phyloP scores from a whole-genome alignment of 2,888 invertebrate species.

The Platerodrilus igneus region DNA sequence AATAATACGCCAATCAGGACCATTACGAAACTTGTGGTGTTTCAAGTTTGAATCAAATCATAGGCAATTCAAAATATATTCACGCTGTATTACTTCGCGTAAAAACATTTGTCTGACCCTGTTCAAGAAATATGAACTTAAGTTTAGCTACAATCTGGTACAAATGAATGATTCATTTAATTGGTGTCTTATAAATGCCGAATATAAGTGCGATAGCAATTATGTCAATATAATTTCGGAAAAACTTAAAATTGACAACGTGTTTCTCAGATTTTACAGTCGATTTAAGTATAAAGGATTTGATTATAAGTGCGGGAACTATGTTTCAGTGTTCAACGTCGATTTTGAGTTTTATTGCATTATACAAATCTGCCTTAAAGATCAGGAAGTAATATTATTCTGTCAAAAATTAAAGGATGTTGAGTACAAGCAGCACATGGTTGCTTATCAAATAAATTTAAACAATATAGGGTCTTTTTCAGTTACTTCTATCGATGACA shows the following conservation, averaged over 20 bases:
- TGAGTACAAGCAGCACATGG: slow-evolving; percentile 4
- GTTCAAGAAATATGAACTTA: slow-evolving; percentile 29
- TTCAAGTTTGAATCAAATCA: slow-evolving; percentile 29
- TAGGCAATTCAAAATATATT: slow-evolving; percentile 28
- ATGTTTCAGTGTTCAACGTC: slow-evolving; percentile 13
- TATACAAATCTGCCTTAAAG: slow-evolving; percentile 16
- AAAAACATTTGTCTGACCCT: slow-evolving; percentile 32
- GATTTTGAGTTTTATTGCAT: slow-evolving; percentile 19
- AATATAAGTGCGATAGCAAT: slow-evolving; percentile 15
- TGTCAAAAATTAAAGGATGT: slow-evolving; percentile 12
- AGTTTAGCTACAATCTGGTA: slow-evolving; percentile 25
- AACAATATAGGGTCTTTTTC: slow-evolving; percentile 10
- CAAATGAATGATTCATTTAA: background rate
- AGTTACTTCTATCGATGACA: slow-evolving; percentile 10
- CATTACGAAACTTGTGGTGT: slow-evolving; percentile 26
- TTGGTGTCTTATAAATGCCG: slow-evolving; percentile 5
- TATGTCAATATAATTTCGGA: slow-evolving; percentile 14
- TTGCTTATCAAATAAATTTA: slow-evolving; percentile 9
- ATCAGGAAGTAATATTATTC: slow-evolving; percentile 10
- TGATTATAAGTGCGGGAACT: slow-evolving; percentile 13
- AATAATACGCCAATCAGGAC: slow-evolving; percentile 26
- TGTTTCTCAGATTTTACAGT: slow-evolving; percentile 14
- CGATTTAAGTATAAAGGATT: slow-evolving; percentile 10
- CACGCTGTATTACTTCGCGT: slow-evolving; percentile 29
- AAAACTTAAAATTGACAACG: slow-evolving; percentile 13